Evolutionary conservation across 2,797 vertebrate species (phyloP).

Genomic region (Anniella stebbinsi): DNA sequence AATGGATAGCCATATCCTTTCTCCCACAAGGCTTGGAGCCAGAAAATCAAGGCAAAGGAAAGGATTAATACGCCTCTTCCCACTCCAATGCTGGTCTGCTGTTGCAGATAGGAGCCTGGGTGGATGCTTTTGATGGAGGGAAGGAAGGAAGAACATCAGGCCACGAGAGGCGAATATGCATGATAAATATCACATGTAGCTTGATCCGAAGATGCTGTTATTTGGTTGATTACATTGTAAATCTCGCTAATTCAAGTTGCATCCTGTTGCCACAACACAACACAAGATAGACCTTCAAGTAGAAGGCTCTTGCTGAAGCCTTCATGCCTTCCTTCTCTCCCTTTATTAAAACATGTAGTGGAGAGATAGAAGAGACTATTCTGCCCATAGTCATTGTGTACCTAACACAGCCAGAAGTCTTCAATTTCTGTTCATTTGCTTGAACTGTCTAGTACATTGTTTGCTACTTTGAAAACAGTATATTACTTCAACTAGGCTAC

Average conservation of each 20-base stretch:
- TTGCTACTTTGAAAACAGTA: slow-evolving; percentile 53
- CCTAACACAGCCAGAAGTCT: background rate
- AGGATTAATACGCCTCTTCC: background rate
- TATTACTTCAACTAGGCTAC: slow-evolving; percentile 64
- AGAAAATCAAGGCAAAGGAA: background rate
- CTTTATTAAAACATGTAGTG: background rate
- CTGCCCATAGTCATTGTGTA: background rate
- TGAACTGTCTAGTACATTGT: background rate
- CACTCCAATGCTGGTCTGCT: background rate
- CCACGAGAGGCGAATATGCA: too few relatives aligned
- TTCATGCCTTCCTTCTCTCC: too few relatives aligned
- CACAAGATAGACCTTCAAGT: too few relatives aligned
- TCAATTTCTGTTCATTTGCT: background rate
- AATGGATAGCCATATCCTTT: background rate
- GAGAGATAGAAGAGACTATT: background rate
- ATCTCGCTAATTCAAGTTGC: background rate
- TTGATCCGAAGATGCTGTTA: background rate
- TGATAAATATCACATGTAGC: too few relatives aligned
- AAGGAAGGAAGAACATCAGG: too few relatives aligned
- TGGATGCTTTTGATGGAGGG: too few relatives aligned
- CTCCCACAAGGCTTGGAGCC: background rate
- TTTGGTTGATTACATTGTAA: background rate
- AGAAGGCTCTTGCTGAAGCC: background rate
- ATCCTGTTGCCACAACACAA: background rate
- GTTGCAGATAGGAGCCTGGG: too few relatives aligned